These are phyloP conservation scores for Prunella himalayana DNA, from an alignment of 2,113 vertebrate genomes.

Conservation along the genomic window DNA sequence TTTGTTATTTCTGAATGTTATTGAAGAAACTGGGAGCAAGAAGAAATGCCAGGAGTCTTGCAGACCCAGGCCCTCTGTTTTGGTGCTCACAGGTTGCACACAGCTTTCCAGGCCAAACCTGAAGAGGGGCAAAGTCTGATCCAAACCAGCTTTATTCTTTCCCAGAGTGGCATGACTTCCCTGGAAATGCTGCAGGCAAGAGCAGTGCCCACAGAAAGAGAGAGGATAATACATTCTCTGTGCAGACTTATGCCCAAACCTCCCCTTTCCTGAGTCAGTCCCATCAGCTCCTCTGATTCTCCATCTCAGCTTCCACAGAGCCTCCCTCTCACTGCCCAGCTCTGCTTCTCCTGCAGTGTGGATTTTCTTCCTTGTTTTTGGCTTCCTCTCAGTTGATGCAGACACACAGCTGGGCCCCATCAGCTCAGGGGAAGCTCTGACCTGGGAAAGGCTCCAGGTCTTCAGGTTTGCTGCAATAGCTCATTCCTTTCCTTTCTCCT, in stretches of 20 bases:
- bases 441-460: conserved; percentile 32
- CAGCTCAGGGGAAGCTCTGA: not conserved
- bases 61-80: not conserved
- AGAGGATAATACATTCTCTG: fast-evolving
- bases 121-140: not conserved
- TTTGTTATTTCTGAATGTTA: not conserved
- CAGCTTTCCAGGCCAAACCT: not conserved
- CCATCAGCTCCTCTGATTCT: not conserved
- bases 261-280: not conserved
- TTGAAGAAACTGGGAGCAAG: not conserved
- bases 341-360: not conserved
- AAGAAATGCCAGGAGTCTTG: not conserved
- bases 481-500: not conserved
- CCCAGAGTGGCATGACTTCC: not conserved
- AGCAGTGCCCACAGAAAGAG: not conserved
- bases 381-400: not conserved
- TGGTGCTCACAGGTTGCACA: fast-evolving
- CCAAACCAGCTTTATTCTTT: not conserved
- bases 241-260: not conserved
- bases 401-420: conserved; percentile 2
- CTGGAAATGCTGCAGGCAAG: not conserved
- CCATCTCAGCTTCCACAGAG: not conserved
- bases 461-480: not conserved
- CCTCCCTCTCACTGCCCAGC: not conserved
- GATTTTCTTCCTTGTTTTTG: not conserved